Evolutionary conservation across 2,888 invertebrate species (phyloP), one percentile per base, ranked within the genome.

Genomic region (Athalia cordata): DNA sequence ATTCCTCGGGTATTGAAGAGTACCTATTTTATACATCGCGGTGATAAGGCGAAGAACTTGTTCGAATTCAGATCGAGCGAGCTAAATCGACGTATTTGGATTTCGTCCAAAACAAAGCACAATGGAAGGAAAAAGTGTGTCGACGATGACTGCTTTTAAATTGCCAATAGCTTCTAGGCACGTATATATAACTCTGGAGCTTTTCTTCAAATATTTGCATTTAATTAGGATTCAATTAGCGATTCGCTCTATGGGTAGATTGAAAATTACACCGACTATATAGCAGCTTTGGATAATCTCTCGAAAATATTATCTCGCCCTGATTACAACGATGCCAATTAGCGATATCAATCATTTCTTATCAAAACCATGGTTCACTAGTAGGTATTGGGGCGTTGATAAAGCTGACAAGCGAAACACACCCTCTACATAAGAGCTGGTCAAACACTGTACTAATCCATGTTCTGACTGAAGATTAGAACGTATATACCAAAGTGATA

Each of bases 11-110:
- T 45, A 52, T 49, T 67, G 67, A 77, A 78, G 78, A 81, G 77
- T 80, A 83, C 29, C 29, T 2, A 29, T 78, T 82, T 81, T 80
- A 81, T 81, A 82, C 29, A 29, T 29, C 29, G 79, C 76, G 78
- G 79, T 77, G 81, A 81, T 80, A 80, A 80, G 80, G 77, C 78
- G 78, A 82, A 81, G 80, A 80, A 78, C 81, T 80, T 80, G 80
- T 83, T 82, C 79, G 81, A 83, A 82, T 83, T 82, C 80, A 77
- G 79, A 82, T 81, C 67, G 77, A 78, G 78, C 79, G 83, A 83
- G 81, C 82, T 81, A 80, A 78, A 80, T 81, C 77, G 78, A 80
- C 79, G 79, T 76, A 57, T 78, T 80, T 83, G 84, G 85, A 81
- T 67, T 29, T 8, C 70, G 77, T 84, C 85, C 85, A 85, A 78